Evolutionary conservation across 2,888 invertebrate species (phyloP), one percentile per base, ranked within the genome.

Genomic region (Rambutsinella grinnellia): DNA sequence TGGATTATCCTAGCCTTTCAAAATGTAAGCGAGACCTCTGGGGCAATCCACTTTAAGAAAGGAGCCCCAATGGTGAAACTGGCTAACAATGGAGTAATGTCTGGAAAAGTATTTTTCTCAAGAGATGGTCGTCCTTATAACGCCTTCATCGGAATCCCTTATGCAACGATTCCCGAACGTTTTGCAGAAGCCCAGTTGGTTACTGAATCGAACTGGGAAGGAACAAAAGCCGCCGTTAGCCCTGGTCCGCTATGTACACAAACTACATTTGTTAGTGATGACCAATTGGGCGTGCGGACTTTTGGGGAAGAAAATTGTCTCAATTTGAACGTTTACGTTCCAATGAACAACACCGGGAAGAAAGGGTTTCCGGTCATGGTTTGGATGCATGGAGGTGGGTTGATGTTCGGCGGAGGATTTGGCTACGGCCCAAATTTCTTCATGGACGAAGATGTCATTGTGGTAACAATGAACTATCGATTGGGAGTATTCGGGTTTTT

Each of bases 391-490:
- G 66, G 66, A 21, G 66, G 66, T 2, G 47, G 27, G 2, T 57
- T 47, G 17, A 15, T 46, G 3, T 1, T 47, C 0, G 57, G 66
- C 1, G 24, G 3, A 19, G 57, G 66, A 17, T 10, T 0, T 3
- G 46, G 8, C 1, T 26, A 57, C 21, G 57, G 28, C 1, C 26
- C 47, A 47, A 17, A n/a, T 0, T 46, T 21, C 8, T 21, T 67
- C 15, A 67, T 57, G 57, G 66, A 67, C 24, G 66, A 67, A 47
- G 66, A 67, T n/a, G 66, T 67, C 8, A 57, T 57, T 17, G 17
- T 67, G 3, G 46, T 56, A 0, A 56, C 47, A 0, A 26, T 67
- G 1, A 56, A 66, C 10, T 65, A 65, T n/a, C 8, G 66, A 46
- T 46, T 66, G 2, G 66, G 66, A 0, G 54, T 57, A 2, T 56